Conservation (phyloP, 2,797 vertebrate genomes). For the Pseudocheirus occidentalis region DNA sequence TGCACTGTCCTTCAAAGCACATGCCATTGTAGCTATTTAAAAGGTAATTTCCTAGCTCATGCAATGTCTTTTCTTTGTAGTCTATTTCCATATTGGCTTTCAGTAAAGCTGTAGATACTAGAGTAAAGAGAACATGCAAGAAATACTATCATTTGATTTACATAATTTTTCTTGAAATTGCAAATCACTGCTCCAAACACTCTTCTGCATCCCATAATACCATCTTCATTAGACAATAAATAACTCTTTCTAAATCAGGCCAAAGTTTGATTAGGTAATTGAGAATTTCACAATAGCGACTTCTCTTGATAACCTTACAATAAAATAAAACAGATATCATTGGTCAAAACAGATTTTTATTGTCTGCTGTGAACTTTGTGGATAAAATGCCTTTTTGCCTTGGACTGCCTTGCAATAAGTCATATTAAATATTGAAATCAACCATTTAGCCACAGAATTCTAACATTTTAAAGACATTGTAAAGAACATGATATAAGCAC, state of each 20-base stretch:
- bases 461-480: not conserved
- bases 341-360: conserved; percentile 48
- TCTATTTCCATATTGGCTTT: conserved; percentile 63
- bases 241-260: conserved; percentile 73
- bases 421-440: conserved; percentile 45
- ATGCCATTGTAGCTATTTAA: conserved; percentile 19
- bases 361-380: not conserved
- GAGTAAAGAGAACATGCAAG: conserved; percentile 74
- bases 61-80: conserved; percentile 64
- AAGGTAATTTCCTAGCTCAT: conserved; percentile 41
- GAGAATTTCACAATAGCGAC: conserved; percentile 49
- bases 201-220: conserved; percentile 63
- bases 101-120: conserved; percentile 12
- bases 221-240: conserved; percentile 77
- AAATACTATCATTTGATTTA: conserved; percentile 73
- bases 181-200: conserved; percentile 72
- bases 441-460: not conserved
- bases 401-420: conserved; percentile 45
- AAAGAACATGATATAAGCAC: conserved; percentile 16
- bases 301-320: conserved; percentile 64
- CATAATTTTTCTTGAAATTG: conserved; percentile 71
- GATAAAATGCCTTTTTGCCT: conserved; percentile 29
- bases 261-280: conserved; percentile 50
- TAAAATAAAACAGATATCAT: conserved; percentile 50
- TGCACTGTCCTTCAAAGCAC: not conserved